Evolutionary conservation across 2,888 invertebrate species (phyloP), one percentile per base, ranked within the genome.

Genomic region (Papilio elwesi): DNA sequence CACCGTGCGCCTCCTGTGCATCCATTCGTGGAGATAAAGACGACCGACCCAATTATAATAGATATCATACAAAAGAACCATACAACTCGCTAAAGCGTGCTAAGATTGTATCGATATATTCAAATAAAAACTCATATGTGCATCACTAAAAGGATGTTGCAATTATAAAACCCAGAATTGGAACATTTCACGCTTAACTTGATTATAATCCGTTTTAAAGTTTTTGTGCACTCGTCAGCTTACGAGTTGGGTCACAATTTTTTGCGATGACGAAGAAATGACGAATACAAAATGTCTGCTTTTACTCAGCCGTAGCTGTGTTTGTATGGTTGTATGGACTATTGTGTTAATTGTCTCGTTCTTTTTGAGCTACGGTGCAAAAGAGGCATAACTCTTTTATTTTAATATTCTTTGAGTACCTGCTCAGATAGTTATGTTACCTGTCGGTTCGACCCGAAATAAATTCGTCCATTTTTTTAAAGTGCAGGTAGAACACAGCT

Each of bases 1-100:
- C 87, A 82, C 85, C 87, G 89, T 88, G 87, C 76, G 76, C 79
- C 83, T 85, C 83, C 85, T 78, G 79, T 76, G 77, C 80, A 79
- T 74, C 78, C 77, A 78, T 76, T 78, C 79, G 79, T 77, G 79
- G 74, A 79, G 76, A 78, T 78, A 79, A 78, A 76, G 76, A 75
- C 66, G 26, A 71, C 69, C 57, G 85, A 83, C 79, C 82, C 83
- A 81, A 78, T 81, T 84, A 81, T 80, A 82, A 82, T 84, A 84
- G 80, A 78, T 83, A 70, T 63, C 52, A 85, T 82, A 85, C 84
- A 84, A 84, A 76, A 77, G 74, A 82, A 80, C 80, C 77, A 59
- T 70, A 38, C 55, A 65, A 65, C 26, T 36, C n/a, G 12, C 8
- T 26, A 47, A 16, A 55, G 43, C 53, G 43, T 26, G 62, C 43